Evolutionary conservation across 1,140 invertebrate genomes (phyloP).

Genomic region (Hycleus phaleratus): DNA sequence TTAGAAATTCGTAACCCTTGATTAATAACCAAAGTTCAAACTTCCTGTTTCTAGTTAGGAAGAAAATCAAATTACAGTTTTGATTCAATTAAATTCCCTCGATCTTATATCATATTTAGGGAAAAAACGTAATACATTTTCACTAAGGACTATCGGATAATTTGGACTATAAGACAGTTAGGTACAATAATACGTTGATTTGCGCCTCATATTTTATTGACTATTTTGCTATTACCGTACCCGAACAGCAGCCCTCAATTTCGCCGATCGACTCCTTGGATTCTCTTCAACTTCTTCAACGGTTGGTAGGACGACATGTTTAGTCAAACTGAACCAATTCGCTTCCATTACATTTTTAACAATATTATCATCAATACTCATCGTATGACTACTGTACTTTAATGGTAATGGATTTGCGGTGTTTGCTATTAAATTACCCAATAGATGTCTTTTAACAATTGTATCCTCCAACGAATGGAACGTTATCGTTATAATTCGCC

Average conservation of each 20-base stretch:
- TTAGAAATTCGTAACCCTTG: no score
- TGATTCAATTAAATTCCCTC: neutral
- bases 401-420: constrained; percentile 56
- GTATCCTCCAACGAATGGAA: constrained; percentile 94
- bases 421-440: constrained; percentile 64
- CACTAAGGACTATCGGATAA: no score
- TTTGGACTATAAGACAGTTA: no score
- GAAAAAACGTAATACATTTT: constrained; percentile 3
- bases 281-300: constrained; percentile 68
- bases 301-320: constrained; percentile 70
- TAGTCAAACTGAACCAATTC: constrained; percentile 70
- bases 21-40: no score
- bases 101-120: neutral
- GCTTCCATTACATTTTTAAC: constrained; percentile 52
- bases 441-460: constrained; percentile 87
- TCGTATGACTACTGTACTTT: constrained; percentile 53
- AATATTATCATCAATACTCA: constrained; percentile 49
- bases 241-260: constrained; percentile 74
- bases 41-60: no score
- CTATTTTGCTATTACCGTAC: constrained; percentile 43
- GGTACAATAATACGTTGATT: no score
- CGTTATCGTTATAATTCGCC: constrained; percentile 71
- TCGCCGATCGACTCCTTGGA: constrained; percentile 79
- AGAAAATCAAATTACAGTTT: no score
- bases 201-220: no score